Base-by-base conservation (phyloP, 2,888 invertebrate genomes). In the Rhynchonema sp. region DNA sequence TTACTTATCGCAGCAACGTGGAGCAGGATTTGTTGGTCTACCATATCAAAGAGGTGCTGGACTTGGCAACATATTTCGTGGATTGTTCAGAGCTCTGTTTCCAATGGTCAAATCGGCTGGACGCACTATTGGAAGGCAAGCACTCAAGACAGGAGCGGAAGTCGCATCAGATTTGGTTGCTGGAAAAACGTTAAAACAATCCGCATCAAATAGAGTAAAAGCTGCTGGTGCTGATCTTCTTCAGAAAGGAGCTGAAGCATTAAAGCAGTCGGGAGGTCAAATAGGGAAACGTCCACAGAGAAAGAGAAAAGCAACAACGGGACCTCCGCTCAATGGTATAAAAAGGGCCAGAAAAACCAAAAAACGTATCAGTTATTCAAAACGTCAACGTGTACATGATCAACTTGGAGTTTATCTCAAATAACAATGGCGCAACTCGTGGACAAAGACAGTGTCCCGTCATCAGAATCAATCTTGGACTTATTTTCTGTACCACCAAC, bases 401-500 rank as follows among this genome's bases (percentile, higher is more conserved):
- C 38, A 17, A 13, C 17, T 38, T 38, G 38, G 38, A 13, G 38
- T 38, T 13, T 38, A 38, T 17, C 17, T 13, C 38, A 38, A 38
- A 17, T 38, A 17, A 38, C 6, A 38, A 57, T 57, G 52, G 46
- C 46, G 17, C 26, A 57, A 25, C 46, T 58, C 6, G 20, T 58
- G 2, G 58, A 58, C 22, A 30, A 54, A 26, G 23, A 55, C 6
- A 30, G 30, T 46, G 52, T 27, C 17, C 46, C 55, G 9, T 38
- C 20, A 25, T 26, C 30, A 23, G 55, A 55, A 38, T 27, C 55
- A 17, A 26, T 55, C 23, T 20, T 59, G 38, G 59, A 59, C 25
- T 26, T 59, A 22, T 59, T 59, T 26, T 25, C 49, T n/a, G 49
- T 56, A 22, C 59, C 55, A 3, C 59, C 59, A 17, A 59, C 59